Evolutionary conservation across 2,888 invertebrate genomes (phyloP).

Genomic region (Formica aserva): DNA sequence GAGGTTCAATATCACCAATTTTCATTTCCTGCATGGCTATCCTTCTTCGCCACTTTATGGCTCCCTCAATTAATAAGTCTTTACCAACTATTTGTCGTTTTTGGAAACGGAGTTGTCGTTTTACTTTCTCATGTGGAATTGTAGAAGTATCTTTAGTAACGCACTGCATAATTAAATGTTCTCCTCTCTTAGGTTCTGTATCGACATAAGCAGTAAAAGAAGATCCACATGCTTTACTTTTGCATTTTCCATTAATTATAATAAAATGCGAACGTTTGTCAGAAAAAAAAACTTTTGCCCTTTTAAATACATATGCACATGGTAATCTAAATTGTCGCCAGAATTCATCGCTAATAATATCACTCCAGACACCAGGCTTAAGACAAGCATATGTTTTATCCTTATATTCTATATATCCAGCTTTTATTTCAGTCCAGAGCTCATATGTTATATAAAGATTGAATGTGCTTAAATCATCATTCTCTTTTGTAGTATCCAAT

Average conservation of each 20-base stretch:
- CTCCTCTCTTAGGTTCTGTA: not conserved
- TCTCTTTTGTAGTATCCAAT: not conserved
- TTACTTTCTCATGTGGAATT: constrained; percentile 10
- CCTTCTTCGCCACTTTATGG: not conserved
- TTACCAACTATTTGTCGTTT: not conserved
- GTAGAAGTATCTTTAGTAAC: not conserved
- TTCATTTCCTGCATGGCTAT: not conserved
- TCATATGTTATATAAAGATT: constrained; percentile 3
- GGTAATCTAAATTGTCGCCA: constrained; percentile 14
- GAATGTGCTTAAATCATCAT: not conserved
- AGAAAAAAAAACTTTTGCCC: not conserved
- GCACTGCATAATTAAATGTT: not conserved
- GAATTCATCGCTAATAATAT: constrained; percentile 4
- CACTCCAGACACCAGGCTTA: not conserved
- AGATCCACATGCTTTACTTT: not conserved
- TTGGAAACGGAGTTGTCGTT: not conserved
- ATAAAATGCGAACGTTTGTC: constrained; percentile 9
- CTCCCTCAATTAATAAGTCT: not conserved
- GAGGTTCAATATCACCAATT: constrained; percentile 1
- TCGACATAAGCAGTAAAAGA: constrained; percentile 1
- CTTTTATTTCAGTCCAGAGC: not conserved
- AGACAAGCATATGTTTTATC: constrained; percentile 4
- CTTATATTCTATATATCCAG: not conserved
- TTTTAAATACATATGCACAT: constrained; percentile 9
- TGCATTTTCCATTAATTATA: not conserved